Base-by-base conservation (phyloP, 2,888 invertebrate species). In the Pheosia tremula region DNA sequence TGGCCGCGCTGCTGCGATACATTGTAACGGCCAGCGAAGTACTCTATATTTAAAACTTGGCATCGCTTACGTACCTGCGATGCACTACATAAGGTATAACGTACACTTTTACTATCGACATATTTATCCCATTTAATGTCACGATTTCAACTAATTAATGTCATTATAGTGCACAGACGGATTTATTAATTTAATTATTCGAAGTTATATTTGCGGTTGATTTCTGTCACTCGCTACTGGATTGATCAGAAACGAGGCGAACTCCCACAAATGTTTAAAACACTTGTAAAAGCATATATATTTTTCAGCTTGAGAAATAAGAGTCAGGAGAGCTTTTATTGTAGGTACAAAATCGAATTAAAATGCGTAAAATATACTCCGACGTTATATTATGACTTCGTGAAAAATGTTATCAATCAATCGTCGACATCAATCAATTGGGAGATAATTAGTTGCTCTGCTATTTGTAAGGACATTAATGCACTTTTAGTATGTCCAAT, bases 1-100 rank as follows among this genome's bases (percentile, higher is more conserved):
- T 89, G 89, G 90, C 88, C 72, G 77, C 83, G 56, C 77, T 67
- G 67, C 65, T 75, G 74, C 80, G 78, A 74, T 82, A 82, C 77
- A 80, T 72, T 78, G 80, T 79, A 83, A 83, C 82, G 77, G 79
- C 79, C 71, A 78, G 77, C 75, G 71, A 77, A 77, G 59, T 61
- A 60, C 56, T n/a, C 89, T 90, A 90, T 80, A 85, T 87, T 83
- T 89, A 83, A 88, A 83, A 81, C 84, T 90, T 90, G 89, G 89
- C 89, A 89, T 81, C 67, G 69, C 66, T 74, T 77, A 67, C 66
- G 69, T 75, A 73, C 75, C 70, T 24, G 24, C 74, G 73, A 71
- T 78, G 76, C 77, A 75, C 76, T 79, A 71, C 64, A 72, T 77
- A 72, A 78, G 75, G 72, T 79, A 75, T 78, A 76, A 72, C 75